phyloP scores from a whole-genome alignment of 2,113 vertebrate genomes.

The Ailurus styani region DNA sequence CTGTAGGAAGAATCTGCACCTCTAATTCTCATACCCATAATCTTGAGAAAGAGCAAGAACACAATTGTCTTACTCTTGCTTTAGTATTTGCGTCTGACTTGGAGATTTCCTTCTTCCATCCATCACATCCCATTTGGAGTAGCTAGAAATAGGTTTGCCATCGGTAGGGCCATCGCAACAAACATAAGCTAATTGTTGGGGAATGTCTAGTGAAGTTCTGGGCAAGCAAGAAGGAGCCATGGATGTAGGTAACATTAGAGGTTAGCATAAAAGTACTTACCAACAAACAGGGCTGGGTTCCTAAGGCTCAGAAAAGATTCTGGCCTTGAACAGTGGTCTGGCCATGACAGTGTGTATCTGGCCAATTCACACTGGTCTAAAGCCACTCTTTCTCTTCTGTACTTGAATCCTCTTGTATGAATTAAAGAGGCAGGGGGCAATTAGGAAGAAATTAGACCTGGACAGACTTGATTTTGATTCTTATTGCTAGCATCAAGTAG shows the following conservation, averaged over 20 bases:
- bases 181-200: background rate
- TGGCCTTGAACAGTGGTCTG: background rate
- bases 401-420: background rate
- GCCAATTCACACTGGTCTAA: background rate
- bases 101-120: background rate
- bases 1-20: background rate
- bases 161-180: background rate
- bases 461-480: background rate
- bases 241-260: background rate
- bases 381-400: background rate
- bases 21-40: background rate
- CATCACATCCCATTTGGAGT: background rate
- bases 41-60: background rate
- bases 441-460: background rate
- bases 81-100: background rate
- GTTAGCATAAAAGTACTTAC: background rate
- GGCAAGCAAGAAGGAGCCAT: background rate
- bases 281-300: background rate
- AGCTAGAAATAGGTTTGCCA: background rate
- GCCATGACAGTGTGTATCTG: background rate
- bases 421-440: background rate
- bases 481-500: background rate
- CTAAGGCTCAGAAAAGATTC: background rate
- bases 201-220: background rate
- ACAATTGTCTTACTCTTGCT: background rate